phyloP scores from a whole-genome alignment of 2,888 invertebrate genomes.

The Coelogynopora nodosa region DNA sequence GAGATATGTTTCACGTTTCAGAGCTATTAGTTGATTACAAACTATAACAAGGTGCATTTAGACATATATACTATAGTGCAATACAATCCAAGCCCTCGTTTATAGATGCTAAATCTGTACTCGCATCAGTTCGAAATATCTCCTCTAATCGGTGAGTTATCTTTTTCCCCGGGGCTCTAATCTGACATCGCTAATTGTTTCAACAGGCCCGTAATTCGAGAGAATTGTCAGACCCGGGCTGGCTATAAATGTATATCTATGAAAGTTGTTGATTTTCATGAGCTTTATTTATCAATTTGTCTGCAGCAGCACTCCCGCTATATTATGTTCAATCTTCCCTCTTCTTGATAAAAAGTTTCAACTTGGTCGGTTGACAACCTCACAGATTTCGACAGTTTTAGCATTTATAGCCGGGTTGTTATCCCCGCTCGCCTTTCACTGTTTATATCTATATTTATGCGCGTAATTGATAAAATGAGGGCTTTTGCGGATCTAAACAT shows the following conservation, averaged over 20 bases:
- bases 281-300: neutral
- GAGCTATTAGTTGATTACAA: too few species aligned
- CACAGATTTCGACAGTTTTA: slow-evolving; percentile 1
- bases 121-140: too few species aligned
- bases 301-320: too few species aligned
- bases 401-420: neutral
- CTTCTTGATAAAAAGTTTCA: too few species aligned
- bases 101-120: too few species aligned
- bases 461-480: neutral
- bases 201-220: neutral
- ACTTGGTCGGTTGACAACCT: neutral
- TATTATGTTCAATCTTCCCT: too few species aligned
- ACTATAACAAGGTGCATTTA: too few species aligned
- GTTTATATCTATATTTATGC: slow-evolving; percentile 1
- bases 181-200: neutral
- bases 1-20: too few species aligned
- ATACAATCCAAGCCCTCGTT: too few species aligned
- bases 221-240: neutral
- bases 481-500: neutral
- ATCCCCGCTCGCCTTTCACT: neutral
- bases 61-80: too few species aligned
- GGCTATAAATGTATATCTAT: too few species aligned
- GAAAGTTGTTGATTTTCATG: neutral
- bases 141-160: neutral
- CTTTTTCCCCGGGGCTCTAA: neutral